These are phyloP conservation scores for Tenebrosternarchus preto DNA, from an alignment of 2,113 vertebrate genomes.

Conservation along the genomic window DNA sequence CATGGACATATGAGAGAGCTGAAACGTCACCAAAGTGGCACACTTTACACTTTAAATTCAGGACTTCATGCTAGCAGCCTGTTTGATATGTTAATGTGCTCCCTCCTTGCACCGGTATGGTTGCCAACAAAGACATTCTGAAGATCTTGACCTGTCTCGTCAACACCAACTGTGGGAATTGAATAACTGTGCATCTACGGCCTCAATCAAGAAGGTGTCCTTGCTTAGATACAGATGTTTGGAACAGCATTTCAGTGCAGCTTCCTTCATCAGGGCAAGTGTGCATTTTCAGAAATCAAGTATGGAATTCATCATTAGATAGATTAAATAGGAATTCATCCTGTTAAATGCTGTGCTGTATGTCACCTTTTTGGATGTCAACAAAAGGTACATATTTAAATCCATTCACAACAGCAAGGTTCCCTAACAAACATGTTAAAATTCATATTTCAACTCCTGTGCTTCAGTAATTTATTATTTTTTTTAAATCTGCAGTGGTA, in stretches of 20 bases:
- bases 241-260: background rate
- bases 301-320: too few relatives aligned
- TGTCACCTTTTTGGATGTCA: too few relatives aligned
- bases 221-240: slow-evolving; percentile 45
- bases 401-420: too few relatives aligned
- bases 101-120: slow-evolving; percentile 73
- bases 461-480: too few relatives aligned
- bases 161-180: slow-evolving; percentile 55
- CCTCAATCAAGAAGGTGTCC: slow-evolving; percentile 59
- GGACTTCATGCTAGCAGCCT: slow-evolving; percentile 58
- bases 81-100: slow-evolving; percentile 81
- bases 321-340: too few relatives aligned
- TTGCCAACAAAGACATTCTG: slow-evolving; percentile 63
- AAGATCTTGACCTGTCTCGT: slow-evolving; percentile 39
- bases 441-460: too few relatives aligned
- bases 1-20: slow-evolving; percentile 37
- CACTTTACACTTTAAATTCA: slow-evolving; percentile 75
- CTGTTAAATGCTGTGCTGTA: too few relatives aligned
- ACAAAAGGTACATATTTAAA: too few relatives aligned
- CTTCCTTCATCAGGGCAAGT: background rate
- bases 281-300: background rate
- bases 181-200: slow-evolving; percentile 58
- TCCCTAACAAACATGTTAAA: too few relatives aligned
- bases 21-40: slow-evolving; percentile 72
- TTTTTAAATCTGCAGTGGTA: too few relatives aligned